phyloP scores from a whole-genome alignment of 2,797 vertebrate species.

The Gambusia yucatana region DNA sequence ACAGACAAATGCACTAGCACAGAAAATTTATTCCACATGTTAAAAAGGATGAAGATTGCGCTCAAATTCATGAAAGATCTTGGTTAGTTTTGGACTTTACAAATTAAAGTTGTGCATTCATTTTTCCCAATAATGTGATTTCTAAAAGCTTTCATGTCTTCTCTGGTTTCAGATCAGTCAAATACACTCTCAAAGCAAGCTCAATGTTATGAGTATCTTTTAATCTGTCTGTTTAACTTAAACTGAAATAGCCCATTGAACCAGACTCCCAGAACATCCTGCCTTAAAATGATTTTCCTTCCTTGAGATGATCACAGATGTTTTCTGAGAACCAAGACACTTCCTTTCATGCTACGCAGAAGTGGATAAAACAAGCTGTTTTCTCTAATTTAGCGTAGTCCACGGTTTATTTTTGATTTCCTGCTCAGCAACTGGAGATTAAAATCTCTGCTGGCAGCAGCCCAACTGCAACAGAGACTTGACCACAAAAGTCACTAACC shows the following conservation, averaged over 20 bases:
- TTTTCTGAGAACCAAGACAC: conserved; percentile 62
- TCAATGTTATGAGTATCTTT: background rate
- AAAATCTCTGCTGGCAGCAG: conserved; percentile 68
- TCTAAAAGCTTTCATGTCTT: background rate
- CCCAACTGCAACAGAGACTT: conserved; percentile 76
- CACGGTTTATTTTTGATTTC: conserved; percentile 78
- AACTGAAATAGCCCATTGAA: conserved; percentile 21
- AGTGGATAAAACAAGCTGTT: conserved; percentile 64
- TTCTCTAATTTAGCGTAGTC: conserved; percentile 73
- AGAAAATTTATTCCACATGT: conserved; percentile 65
- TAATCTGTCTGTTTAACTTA: conserved; percentile 25
- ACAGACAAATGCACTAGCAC: conserved; percentile 18
- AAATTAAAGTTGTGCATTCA: background rate
- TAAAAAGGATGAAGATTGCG: background rate
- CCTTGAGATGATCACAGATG: conserved; percentile 43
- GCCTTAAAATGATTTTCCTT: conserved; percentile 32
- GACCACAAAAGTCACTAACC: conserved; percentile 49
- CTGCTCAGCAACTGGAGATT: conserved; percentile 68
- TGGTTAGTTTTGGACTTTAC: background rate
- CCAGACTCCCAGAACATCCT: conserved; percentile 41
- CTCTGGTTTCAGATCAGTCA: conserved; percentile 1
- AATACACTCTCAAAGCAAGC: conserved; percentile 2
- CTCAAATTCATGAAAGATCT: background rate
- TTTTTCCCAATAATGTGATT: background rate
- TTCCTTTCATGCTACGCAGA: conserved; percentile 49